A percentile compares a stretch with the other conserved stretches of the same genome.
Evolutionary conservation across 2,797 vertebrate species (phyloP).

Genomic region (Typhlichthys eigenmanni): DNA sequence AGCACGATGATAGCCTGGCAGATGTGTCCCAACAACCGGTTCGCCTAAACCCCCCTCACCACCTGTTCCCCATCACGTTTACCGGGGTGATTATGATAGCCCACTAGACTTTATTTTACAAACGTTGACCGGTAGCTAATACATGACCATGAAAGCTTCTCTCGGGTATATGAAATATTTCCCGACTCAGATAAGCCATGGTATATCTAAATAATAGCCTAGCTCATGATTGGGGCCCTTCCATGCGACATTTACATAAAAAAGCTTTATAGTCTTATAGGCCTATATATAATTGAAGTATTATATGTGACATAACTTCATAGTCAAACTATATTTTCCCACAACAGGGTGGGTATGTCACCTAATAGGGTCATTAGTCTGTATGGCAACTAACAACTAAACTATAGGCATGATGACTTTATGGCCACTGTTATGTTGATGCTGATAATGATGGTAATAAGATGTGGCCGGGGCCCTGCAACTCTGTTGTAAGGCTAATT

Average conservation of each 20-base stretch:
- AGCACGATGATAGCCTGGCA: conserved; percentile 43
- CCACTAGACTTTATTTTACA: conserved; percentile 1
- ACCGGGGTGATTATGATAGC: background rate
- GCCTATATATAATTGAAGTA: too few species aligned
- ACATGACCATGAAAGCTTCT: conserved; percentile 12
- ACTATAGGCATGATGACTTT: conserved; percentile 22
- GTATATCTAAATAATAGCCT: background rate
- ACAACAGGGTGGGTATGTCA: background rate
- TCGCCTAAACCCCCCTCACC: conserved; percentile 24
- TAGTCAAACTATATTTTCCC: background rate
- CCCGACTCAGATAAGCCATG: conserved; percentile 39
- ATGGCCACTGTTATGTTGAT: conserved; percentile 63
- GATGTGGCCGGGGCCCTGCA: conserved; percentile 22
- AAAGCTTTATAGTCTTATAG: too few species aligned
- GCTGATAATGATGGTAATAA: conserved; percentile 67
- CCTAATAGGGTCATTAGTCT: conserved; percentile 6
- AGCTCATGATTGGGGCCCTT: too few species aligned
- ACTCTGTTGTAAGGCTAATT: conserved; percentile 63
- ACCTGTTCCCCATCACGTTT: conserved; percentile 57
- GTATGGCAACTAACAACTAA: conserved; percentile 27
- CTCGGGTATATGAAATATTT: conserved; percentile 10
- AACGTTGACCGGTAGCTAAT: background rate
- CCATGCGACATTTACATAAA: too few species aligned
- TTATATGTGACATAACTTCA: too few species aligned
- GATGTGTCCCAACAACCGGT: conserved; percentile 38